These are phyloP conservation scores for Boloria euphrosyne DNA, from an alignment of 2,888 invertebrate genomes.

Conservation along the genomic window DNA sequence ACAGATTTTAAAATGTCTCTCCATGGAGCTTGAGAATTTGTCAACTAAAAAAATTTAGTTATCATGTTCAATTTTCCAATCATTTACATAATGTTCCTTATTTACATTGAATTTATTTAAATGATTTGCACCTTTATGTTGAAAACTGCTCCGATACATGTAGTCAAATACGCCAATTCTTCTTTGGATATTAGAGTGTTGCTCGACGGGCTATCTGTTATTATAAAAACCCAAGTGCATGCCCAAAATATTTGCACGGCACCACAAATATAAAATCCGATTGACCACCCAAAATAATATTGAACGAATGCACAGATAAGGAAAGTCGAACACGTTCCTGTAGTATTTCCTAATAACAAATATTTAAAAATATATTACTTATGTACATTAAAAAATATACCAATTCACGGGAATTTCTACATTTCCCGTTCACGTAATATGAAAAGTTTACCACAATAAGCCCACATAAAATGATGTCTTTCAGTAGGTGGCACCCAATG, in stretches of 20 bases:
- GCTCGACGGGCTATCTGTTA: slow-evolving; percentile 83
- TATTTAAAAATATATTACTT: not conserved
- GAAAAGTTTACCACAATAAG: slow-evolving; percentile 64
- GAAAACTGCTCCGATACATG: slow-evolving; percentile 77
- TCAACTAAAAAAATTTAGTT: slow-evolving; percentile 50
- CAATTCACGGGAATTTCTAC: no score
- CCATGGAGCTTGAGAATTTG: slow-evolving; percentile 70
- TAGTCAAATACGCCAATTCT: slow-evolving; percentile 83
- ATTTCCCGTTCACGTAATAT: not conserved
- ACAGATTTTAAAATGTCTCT: slow-evolving; percentile 62
- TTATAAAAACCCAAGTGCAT: slow-evolving; percentile 79
- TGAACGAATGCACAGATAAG: slow-evolving; percentile 84
- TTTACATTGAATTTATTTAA: not conserved
- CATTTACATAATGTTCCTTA: not conserved
- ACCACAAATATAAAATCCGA: slow-evolving; percentile 85
- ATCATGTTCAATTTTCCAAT: not conserved
- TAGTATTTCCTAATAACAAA: slow-evolving; percentile 60
- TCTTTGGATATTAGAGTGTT: slow-evolving; percentile 83
- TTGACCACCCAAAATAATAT: slow-evolving; percentile 83
- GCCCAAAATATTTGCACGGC: slow-evolving; percentile 79
- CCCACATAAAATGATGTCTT: slow-evolving; percentile 76
- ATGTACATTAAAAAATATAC: no score
- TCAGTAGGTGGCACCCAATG: slow-evolving; percentile 77
- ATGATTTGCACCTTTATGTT: slow-evolving; percentile 60
- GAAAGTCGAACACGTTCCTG: slow-evolving; percentile 86